phyloP scores from a whole-genome alignment of 2,797 vertebrate genomes.

The Ambastaia sidthimunki region DNA sequence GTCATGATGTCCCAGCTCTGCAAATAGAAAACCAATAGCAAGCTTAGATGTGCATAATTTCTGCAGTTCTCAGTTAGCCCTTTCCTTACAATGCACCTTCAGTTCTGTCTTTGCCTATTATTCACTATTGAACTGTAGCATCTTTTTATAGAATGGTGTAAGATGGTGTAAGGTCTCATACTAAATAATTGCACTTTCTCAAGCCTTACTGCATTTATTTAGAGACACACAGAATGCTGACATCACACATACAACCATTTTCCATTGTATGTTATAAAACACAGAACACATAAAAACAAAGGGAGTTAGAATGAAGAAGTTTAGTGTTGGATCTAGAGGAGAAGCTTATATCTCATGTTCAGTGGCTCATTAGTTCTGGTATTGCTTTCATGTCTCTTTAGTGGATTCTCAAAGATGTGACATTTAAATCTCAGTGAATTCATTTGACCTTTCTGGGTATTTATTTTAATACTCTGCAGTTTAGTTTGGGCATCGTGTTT shows the following conservation, averaged over 20 bases:
- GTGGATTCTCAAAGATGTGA: constrained; percentile 41
- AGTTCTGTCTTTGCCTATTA: background rate
- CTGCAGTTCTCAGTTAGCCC: background rate
- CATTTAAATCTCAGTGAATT: constrained; percentile 25
- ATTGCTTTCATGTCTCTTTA: constrained; percentile 17
- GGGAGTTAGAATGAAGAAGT: background rate
- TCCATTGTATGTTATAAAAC: background rate
- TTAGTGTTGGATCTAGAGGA: background rate
- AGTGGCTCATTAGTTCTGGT: constrained; percentile 38
- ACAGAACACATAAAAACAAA: background rate
- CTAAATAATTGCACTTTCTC: background rate
- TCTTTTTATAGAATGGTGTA: background rate
- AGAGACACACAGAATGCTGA: background rate
- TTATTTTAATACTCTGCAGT: constrained; percentile 24
- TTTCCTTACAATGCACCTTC: constrained; percentile 1
- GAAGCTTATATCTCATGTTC: constrained; percentile 16
- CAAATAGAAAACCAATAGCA: background rate
- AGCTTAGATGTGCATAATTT: constrained; percentile 14
- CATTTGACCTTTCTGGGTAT: constrained; percentile 16
- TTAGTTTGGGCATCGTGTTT: constrained; percentile 18
- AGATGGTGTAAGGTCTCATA: constrained; percentile 6
- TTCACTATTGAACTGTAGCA: constrained; percentile 3
- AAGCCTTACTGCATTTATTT: background rate
- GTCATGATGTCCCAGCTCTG: background rate
- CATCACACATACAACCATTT: background rate